Evolutionary conservation across 2,888 invertebrate genomes (phyloP).

Genomic region (Trissolcus japonicus): DNA sequence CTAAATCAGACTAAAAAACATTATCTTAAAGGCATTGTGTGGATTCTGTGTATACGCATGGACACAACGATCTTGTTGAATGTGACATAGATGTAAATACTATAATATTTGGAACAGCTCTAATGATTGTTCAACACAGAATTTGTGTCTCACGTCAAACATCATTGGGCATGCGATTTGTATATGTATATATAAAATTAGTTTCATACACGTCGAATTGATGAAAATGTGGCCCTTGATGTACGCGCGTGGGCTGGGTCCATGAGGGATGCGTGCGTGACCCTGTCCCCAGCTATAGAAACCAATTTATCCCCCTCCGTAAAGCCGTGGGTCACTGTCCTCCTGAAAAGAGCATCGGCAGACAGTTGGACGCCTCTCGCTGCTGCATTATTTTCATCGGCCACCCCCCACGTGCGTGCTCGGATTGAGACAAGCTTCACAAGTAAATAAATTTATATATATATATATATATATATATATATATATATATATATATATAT

Average conservation of each 20-base stretch:
- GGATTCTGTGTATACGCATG: no score
- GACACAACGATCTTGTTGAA: no score
- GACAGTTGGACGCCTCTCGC: constrained; percentile 63
- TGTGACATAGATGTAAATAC: no score
- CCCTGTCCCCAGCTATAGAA: constrained; percentile 55
- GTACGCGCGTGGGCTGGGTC: constrained; percentile 24
- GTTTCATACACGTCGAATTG: constrained; percentile 18
- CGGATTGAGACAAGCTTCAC: no score
- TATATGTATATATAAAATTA: constrained; percentile 5
- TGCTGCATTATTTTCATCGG: constrained; percentile 64
- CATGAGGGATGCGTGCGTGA: constrained; percentile 39
- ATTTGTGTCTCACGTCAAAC: no score
- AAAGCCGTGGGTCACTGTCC: constrained; percentile 62
- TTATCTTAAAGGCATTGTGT: no score
- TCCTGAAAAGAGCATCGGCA: constrained; percentile 58
- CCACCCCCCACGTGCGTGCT: constrained; percentile 38
- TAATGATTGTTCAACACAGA: no score
- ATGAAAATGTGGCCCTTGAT: constrained; percentile 35
- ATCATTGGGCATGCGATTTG: no score
- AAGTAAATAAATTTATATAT: neutral
- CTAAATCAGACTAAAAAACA: no score
- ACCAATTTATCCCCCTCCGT: constrained; percentile 44
- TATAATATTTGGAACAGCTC: no score
- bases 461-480: neutral
- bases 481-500: constrained; percentile 1